These are phyloP conservation scores for Hetaerina titia DNA, from an alignment of 2,888 invertebrate species.

Conservation along the genomic window DNA sequence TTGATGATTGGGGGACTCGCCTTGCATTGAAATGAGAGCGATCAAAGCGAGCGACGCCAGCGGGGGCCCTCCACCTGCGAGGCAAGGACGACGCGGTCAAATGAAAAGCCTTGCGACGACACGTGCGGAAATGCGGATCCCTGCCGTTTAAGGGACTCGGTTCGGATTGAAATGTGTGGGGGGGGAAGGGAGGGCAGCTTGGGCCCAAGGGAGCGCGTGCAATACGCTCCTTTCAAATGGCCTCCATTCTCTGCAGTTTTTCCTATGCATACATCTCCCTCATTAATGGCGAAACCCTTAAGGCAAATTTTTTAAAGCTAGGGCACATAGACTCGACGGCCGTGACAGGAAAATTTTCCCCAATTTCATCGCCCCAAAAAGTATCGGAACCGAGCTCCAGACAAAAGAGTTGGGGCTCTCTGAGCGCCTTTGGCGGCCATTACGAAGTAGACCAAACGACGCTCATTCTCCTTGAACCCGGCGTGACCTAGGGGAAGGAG, in stretches of 20 bases:
- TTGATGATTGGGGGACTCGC: not conserved
- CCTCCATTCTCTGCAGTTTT: not conserved
- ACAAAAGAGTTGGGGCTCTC: not conserved
- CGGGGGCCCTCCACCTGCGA: not conserved
- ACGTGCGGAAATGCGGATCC: constrained; percentile 15
- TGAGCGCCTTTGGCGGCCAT: not conserved
- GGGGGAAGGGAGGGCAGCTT: not conserved
- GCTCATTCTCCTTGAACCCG: constrained; percentile 15
- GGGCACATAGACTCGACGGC: no score
- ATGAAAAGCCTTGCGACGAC: not conserved
- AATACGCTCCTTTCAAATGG: not conserved
- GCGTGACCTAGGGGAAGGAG: not conserved
- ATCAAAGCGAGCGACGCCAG: not conserved
- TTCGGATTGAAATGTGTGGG: not conserved
- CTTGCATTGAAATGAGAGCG: constrained; percentile 6
- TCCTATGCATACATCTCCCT: not conserved
- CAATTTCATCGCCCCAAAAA: no score
- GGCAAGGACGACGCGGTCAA: constrained; percentile 18
- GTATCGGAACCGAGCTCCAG: not conserved
- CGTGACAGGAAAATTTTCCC: no score
- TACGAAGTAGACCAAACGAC: constrained; percentile 27
- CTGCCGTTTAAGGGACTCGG: not conserved
- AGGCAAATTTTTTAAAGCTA: not conserved
- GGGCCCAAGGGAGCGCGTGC: not conserved
- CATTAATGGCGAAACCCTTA: not conserved